Base-by-base conservation (phyloP, 2,888 invertebrate species). In the Himalopsyche kuldschensis region DNA sequence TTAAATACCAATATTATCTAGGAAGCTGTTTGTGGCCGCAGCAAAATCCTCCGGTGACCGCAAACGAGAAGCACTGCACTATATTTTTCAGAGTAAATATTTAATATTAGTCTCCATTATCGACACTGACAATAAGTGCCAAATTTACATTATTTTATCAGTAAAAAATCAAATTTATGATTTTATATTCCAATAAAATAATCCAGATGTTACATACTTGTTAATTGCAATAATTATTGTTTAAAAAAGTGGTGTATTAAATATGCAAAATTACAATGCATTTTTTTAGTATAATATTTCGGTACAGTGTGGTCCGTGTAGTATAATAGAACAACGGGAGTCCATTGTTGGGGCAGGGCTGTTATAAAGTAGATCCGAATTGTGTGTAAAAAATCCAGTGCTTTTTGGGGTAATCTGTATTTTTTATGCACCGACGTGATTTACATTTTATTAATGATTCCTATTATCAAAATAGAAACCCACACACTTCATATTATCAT, bases 371-470 rank as follows among this genome's bases (percentile, higher is more conserved):
- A 69, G 69, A 69, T 69, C 27, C 15, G 27, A 30, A 69, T 69
- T 69, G 69, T 69, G 41, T 41, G 41, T 41, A 27, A 55, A 69
- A 69, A 11, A 69, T 20, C 69, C 27, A 24, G 10, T 11, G 24
- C 69, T 27, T 69, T 69, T 69, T 27, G 69, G 69, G 69, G 27
- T 69, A 69, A 69, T 11, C 69, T 69, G 69, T 69, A 69, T 83
- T 82, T 85, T 85, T 82, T 81, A 17, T 55, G 30, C 63, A 32
- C 30, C 47, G 75, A 82, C 80, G 84, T 86, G 86, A 86, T 86
- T 86, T 86, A 86, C 86, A 86, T 86, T 83, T 83, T 84, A 86
- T 84, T 86, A 86, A 86, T 86, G 86, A 84, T 86, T 77, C 81
- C 75, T 76, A 84, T 86, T 86, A 86, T 86, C 82, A 83, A 86